phyloP scores from a whole-genome alignment of 2,113 vertebrate genomes.

The Gallinago paraguaiae region DNA sequence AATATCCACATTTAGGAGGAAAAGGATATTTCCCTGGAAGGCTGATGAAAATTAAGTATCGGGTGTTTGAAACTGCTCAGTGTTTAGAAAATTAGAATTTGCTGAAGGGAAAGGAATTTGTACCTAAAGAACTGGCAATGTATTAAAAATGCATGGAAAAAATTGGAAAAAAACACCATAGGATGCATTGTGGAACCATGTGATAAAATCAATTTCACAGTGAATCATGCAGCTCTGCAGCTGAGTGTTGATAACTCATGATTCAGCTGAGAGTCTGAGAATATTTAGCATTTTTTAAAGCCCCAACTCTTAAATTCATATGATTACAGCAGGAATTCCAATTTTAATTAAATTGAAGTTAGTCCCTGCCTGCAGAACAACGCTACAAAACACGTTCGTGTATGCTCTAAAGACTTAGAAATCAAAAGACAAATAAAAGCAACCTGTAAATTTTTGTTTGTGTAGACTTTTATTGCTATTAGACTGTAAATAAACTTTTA shows the following conservation, averaged over 20 bases:
- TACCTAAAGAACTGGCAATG: not conserved
- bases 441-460: constrained; percentile 25
- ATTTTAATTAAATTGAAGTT: constrained; percentile 51
- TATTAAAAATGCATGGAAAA: constrained; percentile 48
- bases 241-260: constrained; percentile 1
- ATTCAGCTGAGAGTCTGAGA: constrained; percentile 33
- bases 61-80: constrained; percentile 3
- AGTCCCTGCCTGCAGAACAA: constrained; percentile 6
- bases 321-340: constrained; percentile 26
- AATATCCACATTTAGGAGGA: not conserved
- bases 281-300: constrained; percentile 14
- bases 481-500: constrained; percentile 53
- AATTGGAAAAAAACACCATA: not conserved
- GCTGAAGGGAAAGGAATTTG: constrained; percentile 27
- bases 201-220: constrained; percentile 55
- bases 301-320: constrained; percentile 35
- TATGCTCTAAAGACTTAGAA: constrained; percentile 47
- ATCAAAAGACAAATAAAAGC: constrained; percentile 46
- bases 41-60: constrained; percentile 1
- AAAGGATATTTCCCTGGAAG: not conserved
- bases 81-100: constrained; percentile 35
- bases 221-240: constrained; percentile 29
- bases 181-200: constrained; percentile 7
- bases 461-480: constrained; percentile 28
- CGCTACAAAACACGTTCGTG: not conserved